Conservation (phyloP, 1,140 invertebrate genomes). For the Lamellibrachia luymesi region DNA sequence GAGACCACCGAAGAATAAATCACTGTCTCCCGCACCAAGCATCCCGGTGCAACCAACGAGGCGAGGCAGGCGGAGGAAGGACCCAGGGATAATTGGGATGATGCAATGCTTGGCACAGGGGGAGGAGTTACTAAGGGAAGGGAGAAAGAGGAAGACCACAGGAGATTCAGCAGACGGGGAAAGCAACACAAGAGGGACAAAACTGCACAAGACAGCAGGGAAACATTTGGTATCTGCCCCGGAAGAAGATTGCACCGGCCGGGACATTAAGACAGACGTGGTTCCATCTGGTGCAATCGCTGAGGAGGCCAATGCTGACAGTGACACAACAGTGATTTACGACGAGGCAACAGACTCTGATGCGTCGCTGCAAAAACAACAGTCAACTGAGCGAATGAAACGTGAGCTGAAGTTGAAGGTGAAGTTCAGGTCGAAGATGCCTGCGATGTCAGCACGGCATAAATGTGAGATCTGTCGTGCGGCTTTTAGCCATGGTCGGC, state of each 20-base stretch:
- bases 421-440: not conserved
- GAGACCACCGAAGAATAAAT: not conserved
- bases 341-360: not conserved
- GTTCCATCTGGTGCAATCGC: not conserved
- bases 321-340: not conserved
- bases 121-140: not conserved
- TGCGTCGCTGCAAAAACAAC: not conserved
- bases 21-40: not conserved
- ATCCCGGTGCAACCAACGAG: not conserved
- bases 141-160: not conserved
- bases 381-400: not conserved
- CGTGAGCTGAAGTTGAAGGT: not conserved
- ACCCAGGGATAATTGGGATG: not conserved
- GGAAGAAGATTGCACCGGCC: not conserved
- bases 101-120: not conserved
- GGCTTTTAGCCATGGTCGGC: not conserved
- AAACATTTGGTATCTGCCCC: not conserved
- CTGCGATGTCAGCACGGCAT: not conserved
- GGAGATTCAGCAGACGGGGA: not conserved
- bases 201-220: not conserved
- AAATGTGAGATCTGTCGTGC: slow-evolving; percentile 9
- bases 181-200: not conserved
- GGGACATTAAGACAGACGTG: not conserved
- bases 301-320: not conserved
- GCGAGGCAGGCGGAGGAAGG: not conserved